Evolutionary conservation across 2,888 invertebrate species (phyloP), one percentile per base, ranked within the genome.

Genomic region (Sminthurinus aureus): DNA sequence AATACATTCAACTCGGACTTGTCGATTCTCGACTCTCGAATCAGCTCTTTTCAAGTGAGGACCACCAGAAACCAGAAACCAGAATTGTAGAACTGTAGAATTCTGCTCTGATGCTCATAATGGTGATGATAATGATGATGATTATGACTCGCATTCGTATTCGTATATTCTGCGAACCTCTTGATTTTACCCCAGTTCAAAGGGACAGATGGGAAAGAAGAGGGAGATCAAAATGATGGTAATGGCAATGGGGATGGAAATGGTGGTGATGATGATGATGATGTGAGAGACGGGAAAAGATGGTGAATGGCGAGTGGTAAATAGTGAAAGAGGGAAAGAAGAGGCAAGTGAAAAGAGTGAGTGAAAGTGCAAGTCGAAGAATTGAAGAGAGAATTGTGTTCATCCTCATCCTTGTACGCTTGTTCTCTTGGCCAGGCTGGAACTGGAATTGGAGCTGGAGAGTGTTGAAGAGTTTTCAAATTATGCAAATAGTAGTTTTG

Each of bases 401-500:
- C 38, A 38, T 38, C 38, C 38, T 38, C 38, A 38, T 38, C 6
- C 38, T 38, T 38, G 6, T 38, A 38, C 6, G 1, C 6, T 6
- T 38, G 38, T 38, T 38, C 38, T 6, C 38, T 38, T 38, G 38
- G 6, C 38, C 6, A 38, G 6, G 6, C 38, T 38, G 38, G 38
- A 38, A 38, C 38, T 38, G 6, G 38, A 38, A 6, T 38, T 38
- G 38, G 38, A 38, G 6, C 6, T 38, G 38, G 38, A 38, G 38
- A 38, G 38, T 38, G 38, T 38, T 38, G 67, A 67, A 24, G 71
- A 71, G 22, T 71, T 71, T 24, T 71, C 71, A 71, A 71, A 71
- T 71, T 71, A 71, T 71, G 71, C 71, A 71, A 71, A 71, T 71
- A 71, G 71, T 71, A 20, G 71, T 24, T 24, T 71, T 71, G 71